Conservation (phyloP, 2,888 invertebrate genomes). For the Globia sparganii region DNA sequence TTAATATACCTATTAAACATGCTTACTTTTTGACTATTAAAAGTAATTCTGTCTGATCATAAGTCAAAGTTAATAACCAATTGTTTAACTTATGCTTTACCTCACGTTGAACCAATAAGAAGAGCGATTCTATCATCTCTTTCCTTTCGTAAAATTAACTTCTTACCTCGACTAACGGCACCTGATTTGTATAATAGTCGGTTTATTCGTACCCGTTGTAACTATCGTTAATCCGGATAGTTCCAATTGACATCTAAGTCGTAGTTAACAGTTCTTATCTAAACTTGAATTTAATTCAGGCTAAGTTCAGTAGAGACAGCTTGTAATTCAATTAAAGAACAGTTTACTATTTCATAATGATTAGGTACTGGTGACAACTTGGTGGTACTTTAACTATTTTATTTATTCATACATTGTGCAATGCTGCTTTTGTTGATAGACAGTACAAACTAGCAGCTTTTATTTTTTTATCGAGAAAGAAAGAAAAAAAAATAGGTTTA, state of each 20-base stretch:
- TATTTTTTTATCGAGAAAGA: neutral
- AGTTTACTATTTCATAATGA: conserved; percentile 36
- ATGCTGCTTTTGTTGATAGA: neutral
- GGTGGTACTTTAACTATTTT: neutral
- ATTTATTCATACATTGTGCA: conserved; percentile 1
- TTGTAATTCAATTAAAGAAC: conserved; percentile 69
- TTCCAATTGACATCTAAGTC: conserved; percentile 62
- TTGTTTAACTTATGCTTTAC: no score
- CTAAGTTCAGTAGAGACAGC: conserved; percentile 64
- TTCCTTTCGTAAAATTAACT: neutral
- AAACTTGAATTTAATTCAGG: conserved; percentile 69
- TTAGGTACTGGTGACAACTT: conserved; percentile 31
- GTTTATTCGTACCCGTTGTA: neutral
- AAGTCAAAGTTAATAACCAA: no score
- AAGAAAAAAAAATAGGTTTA: no score
- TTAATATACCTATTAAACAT: no score
- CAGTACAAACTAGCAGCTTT: neutral
- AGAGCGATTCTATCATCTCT: neutral
- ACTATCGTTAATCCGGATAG: conserved; percentile 54
- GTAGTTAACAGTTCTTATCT: conserved; percentile 69
- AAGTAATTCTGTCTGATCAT: no score
- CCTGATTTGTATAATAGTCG: neutral
- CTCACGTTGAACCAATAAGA: neutral
- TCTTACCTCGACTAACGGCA: neutral
- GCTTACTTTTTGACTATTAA: no score